Conservation (phyloP, 2,113 vertebrate genomes). For the Etheostoma cragini region DNA sequence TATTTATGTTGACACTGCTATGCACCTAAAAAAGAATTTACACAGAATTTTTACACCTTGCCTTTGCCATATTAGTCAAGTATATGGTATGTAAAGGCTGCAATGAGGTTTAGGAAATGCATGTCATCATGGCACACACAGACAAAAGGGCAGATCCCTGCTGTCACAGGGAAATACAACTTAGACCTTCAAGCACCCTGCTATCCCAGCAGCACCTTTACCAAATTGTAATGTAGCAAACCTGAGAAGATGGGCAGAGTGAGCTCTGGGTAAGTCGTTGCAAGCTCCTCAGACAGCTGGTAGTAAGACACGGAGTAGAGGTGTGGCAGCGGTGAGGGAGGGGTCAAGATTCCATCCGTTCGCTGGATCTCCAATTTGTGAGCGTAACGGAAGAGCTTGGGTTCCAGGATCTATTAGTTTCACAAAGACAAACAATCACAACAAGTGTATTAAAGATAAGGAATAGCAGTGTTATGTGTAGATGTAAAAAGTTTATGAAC, state of each 20-base stretch:
- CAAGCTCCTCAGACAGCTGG: conserved; percentile 96
- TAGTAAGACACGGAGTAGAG: conserved; percentile 97
- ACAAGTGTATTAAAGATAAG: neutral
- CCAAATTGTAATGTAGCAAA: conserved; percentile 57
- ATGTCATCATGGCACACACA: neutral
- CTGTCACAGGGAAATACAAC: neutral
- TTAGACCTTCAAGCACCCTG: neutral
- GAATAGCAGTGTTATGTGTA: neutral
- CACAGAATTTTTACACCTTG: too few relatives aligned
- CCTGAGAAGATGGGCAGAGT: conserved; percentile 98
- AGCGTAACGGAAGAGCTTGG: conserved; percentile 98
- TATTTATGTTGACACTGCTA: too few relatives aligned
- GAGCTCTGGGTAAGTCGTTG: conserved; percentile 95
- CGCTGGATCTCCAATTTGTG: conserved; percentile 97
- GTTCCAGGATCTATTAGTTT: conserved; percentile 91
- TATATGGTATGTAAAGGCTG: too few relatives aligned
- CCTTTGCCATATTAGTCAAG: too few relatives aligned
- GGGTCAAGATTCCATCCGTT: conserved; percentile 91
- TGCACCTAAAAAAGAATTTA: too few relatives aligned
- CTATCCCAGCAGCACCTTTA: neutral
- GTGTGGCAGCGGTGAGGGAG: conserved; percentile 93
- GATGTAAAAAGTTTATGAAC: neutral
- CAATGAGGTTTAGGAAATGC: too few relatives aligned
- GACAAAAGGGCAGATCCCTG: neutral
- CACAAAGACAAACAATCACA: conserved; percentile 21